Evolutionary conservation across 2,797 vertebrate genomes (phyloP).

Genomic region (Urocyon cinereoargenteus): DNA sequence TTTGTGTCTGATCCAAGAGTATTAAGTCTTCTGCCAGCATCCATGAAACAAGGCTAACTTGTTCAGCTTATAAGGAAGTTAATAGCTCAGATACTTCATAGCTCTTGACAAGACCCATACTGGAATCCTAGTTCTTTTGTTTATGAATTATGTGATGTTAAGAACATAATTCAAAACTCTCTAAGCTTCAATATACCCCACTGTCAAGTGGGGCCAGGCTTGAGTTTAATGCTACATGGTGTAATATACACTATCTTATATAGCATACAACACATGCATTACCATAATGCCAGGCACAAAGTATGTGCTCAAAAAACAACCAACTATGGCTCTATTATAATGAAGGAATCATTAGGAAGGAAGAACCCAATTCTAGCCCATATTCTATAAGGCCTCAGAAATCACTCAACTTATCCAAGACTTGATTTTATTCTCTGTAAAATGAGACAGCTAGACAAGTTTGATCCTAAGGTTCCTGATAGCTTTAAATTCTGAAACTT

Average conservation of each 20-base stretch:
- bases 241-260: background rate
- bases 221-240: background rate
- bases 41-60: background rate
- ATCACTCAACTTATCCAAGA: background rate
- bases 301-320: background rate
- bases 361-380: background rate
- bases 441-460: background rate
- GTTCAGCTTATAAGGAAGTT: background rate
- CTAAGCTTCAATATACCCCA: background rate
- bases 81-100: background rate
- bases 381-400: background rate
- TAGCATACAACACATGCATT: background rate
- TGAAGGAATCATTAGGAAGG: slow-evolving; percentile 1
- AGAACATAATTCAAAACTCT: background rate
- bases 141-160: background rate
- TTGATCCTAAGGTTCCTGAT: background rate
- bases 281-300: background rate
- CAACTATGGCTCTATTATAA: background rate
- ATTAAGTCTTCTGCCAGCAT: background rate
- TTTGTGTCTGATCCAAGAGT: background rate
- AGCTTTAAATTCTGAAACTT: slow-evolving; percentile 10
- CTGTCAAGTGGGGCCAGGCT: background rate
- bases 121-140: background rate
- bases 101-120: background rate
- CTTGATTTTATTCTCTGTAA: background rate